Base-by-base conservation (phyloP, 2,888 invertebrate genomes). In the Clitarchus hookeri region DNA sequence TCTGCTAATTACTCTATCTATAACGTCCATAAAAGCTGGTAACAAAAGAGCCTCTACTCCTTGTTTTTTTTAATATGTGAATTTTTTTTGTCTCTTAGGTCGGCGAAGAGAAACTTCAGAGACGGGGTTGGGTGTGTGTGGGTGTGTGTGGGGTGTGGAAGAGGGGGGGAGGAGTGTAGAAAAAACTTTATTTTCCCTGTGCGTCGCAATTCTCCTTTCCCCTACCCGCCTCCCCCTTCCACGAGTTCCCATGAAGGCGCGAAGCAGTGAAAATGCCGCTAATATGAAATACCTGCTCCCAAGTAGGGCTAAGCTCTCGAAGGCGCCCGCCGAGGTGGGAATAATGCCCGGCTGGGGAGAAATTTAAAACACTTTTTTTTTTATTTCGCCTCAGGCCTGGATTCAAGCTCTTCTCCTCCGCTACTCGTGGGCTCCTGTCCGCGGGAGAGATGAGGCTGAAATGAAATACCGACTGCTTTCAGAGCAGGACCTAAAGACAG, bases 271-370 rank as follows among this genome's bases (percentile, higher is more conserved):
- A 48, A 48, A 48, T 48, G 48, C 48, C 48, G 48, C 65, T 65
- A 65, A 65, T 65, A 65, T 65, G 65, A 65, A 65, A 65, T 65
- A 65, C 65, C 65, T 65, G 65, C 16, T n/a, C n/a, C 65, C 65
- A n/a, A 65, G 65, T 65, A 19, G 65, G 65, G n/a, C 65, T n/a
- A n/a, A 65, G 65, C 48, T 48, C 48, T 48, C 6, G 12, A 48
- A 65, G 65, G 65, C 65, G 8, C 16, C 65, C 12, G 8, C 65
- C n/a, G 65, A 65, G 65, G 65, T 65, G 65, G 23, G 65, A n/a
- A 65, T 65, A 65, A 19, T 65, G 48, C 65, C n/a, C 65, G 65
- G 3, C 65, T 65, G 65, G 65, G 65, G 65, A 65, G 65, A n/a
- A 65, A 65, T 65, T 65, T 65, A 65, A 65, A 65, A 65, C 65